Conservation (phyloP, 2,888 invertebrate species). For the Actias luna region DNA sequence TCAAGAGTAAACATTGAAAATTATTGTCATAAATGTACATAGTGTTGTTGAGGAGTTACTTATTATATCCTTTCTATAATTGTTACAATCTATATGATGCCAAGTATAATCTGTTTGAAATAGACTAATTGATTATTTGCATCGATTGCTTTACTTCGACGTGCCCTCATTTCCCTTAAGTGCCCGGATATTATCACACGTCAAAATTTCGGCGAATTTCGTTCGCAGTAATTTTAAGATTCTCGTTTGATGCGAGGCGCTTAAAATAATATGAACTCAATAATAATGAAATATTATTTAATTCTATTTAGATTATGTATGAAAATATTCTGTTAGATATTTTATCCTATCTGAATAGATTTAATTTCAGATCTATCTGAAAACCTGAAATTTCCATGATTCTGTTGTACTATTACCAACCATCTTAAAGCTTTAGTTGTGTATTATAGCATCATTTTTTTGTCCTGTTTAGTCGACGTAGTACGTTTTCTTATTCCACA, state of each 20-base stretch:
- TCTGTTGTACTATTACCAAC: too few species aligned
- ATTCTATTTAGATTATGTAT: constrained; percentile 17
- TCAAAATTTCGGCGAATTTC: constrained; percentile 14
- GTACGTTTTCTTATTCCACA: too few species aligned
- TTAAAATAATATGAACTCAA: constrained; percentile 8
- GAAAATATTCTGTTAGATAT: background rate
- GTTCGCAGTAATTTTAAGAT: background rate
- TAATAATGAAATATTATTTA: constrained; percentile 3
- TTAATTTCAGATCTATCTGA: background rate
- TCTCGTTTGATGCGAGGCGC: constrained; percentile 6
- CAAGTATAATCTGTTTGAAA: background rate
- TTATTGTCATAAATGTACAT: too few species aligned
- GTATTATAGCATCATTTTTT: too few species aligned
- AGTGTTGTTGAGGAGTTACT: too few species aligned
- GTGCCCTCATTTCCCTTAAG: constrained; percentile 9
- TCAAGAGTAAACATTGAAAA: too few species aligned
- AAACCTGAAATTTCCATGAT: too few species aligned
- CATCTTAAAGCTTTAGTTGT: too few species aligned
- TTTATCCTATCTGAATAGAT: background rate
- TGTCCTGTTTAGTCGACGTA: too few species aligned
- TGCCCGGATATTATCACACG: constrained; percentile 36
- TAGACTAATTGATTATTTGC: background rate
- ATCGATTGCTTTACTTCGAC: background rate
- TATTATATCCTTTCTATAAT: too few species aligned
- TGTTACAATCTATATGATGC: too few species aligned